These are phyloP conservation scores for Melierax canorus DNA, from an alignment of 2,113 vertebrate genomes.

Conservation along the genomic window DNA sequence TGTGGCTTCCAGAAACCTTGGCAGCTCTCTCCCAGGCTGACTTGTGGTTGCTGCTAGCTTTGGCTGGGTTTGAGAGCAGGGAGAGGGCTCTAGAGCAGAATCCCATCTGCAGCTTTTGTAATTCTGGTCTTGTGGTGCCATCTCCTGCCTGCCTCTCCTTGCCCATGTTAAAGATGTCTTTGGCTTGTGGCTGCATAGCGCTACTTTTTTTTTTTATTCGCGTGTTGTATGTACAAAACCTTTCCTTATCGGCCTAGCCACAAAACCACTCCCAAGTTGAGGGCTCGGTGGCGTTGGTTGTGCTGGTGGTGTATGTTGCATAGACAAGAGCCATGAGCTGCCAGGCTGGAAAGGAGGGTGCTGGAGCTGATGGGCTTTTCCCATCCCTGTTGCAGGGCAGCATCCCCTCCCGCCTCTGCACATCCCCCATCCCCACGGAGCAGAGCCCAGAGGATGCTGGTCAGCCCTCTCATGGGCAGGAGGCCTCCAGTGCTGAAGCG, in stretches of 20 bases:
- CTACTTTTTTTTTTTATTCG: neutral
- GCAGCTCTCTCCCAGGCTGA: neutral
- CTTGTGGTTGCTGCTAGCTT: neutral
- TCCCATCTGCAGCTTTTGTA: neutral
- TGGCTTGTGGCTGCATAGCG: neutral
- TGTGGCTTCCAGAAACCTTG: neutral
- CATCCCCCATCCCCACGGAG: conserved; percentile 80
- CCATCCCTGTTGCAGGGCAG: conserved; percentile 39
- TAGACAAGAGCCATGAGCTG: neutral
- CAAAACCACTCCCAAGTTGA: neutral
- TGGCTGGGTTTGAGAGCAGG: neutral
- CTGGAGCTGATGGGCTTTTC: neutral
- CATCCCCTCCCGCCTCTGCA: conserved; percentile 79
- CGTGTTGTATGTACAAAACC: neutral
- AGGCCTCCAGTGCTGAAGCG: neutral
- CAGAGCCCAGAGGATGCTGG: neutral
- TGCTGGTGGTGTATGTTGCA: neutral
- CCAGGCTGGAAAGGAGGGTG: neutral
- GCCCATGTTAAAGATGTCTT: neutral
- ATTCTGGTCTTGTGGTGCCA: conserved; percentile 39
- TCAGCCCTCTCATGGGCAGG: neutral
- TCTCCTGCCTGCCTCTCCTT: conserved; percentile 34
- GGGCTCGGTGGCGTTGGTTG: neutral
- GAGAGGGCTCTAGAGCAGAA: neutral
- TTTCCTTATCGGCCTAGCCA: neutral